Evolutionary conservation across 2,888 invertebrate genomes (phyloP).

Genomic region (Pteria penguin): DNA sequence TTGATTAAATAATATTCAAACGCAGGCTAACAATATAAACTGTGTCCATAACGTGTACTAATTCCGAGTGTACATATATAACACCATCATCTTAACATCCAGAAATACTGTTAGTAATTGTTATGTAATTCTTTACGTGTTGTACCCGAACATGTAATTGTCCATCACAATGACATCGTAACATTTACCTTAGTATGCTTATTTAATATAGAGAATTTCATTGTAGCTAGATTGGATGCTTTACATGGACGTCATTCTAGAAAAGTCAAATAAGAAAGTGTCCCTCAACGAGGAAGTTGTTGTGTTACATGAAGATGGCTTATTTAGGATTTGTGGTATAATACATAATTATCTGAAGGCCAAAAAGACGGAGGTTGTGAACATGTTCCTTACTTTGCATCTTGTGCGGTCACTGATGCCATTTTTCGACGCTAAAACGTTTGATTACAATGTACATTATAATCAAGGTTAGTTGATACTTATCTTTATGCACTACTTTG

Average conservation of each 20-base stretch:
- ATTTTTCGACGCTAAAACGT: slow-evolving; percentile 67
- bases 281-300: slow-evolving; percentile 51
- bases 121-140: too few species aligned
- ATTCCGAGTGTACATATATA: too few species aligned
- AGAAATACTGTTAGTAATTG: too few species aligned
- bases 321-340: slow-evolving; percentile 53
- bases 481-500: too few species aligned
- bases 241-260: slow-evolving; percentile 54
- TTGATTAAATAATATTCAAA: too few species aligned
- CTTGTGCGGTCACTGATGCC: slow-evolving; percentile 65
- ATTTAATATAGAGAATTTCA: too few species aligned
- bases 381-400: slow-evolving; percentile 50
- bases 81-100: too few species aligned
- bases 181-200: too few species aligned
- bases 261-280: slow-evolving; percentile 28
- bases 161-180: too few species aligned
- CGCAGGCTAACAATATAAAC: too few species aligned
- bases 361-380: slow-evolving; percentile 17
- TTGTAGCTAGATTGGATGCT: slow-evolving; percentile 60
- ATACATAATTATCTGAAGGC: slow-evolving; percentile 49
- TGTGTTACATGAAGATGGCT: slow-evolving; percentile 59
- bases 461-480: slow-evolving; percentile 5
- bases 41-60: too few species aligned
- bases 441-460: slow-evolving; percentile 40
- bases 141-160: too few species aligned